Evolutionary conservation across 2,797 vertebrate species (phyloP).

Genomic region (Leptoclinus maculatus): DNA sequence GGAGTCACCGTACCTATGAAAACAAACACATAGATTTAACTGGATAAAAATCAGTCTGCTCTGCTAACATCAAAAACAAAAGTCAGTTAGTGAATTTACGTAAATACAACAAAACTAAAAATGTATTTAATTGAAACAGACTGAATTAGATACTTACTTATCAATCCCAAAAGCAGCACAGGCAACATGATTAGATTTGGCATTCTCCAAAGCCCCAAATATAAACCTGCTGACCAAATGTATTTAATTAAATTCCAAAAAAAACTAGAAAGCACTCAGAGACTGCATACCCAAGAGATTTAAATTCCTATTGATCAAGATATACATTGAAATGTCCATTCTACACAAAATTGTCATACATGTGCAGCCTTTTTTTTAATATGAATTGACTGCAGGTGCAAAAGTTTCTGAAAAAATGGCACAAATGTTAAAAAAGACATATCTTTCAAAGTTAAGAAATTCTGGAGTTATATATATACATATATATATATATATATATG

Average conservation of each 20-base stretch:
- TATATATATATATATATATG: too few relatives aligned
- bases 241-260: not conserved
- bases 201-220: conserved; percentile 13
- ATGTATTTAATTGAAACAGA: not conserved
- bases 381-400: too few relatives aligned
- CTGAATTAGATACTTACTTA: conserved; percentile 24
- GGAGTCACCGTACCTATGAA: not conserved
- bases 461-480: too few relatives aligned
- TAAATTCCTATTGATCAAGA: not conserved
- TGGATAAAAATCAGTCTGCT: not conserved
- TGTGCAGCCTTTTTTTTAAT: too few relatives aligned
- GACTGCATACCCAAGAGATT: not conserved
- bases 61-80: not conserved
- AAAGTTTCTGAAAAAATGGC: not conserved
- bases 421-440: not conserved
- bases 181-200: not conserved
- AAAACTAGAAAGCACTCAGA: not conserved
- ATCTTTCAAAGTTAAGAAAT: too few relatives aligned
- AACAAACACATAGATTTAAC: not conserved
- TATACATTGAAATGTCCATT: not conserved
- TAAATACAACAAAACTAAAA: not conserved
- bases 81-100: not conserved
- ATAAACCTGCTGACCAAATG: conserved; percentile 9
- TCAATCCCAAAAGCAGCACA: conserved; percentile 30
- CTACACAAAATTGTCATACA: not conserved